phyloP scores from a whole-genome alignment of 2,113 vertebrate species.

The Colistium nudipinnis region DNA sequence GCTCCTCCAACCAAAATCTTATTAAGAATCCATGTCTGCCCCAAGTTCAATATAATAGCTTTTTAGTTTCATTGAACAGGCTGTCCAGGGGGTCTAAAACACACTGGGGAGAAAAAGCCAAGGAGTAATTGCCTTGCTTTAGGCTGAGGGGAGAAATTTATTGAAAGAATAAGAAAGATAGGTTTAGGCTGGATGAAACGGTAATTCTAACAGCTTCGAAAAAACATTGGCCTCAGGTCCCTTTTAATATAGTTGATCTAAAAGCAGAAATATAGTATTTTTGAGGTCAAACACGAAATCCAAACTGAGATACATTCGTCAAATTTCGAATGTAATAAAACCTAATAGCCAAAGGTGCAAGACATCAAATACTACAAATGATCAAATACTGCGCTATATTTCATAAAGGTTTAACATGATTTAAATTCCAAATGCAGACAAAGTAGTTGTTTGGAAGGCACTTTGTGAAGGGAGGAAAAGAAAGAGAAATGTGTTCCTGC shows the following conservation, averaged over 20 bases:
- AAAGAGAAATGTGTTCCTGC: constrained; percentile 50
- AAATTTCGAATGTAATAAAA: no score
- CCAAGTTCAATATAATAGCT: constrained; percentile 44
- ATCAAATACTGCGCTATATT: constrained; percentile 17
- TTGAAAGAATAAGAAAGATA: constrained; percentile 17
- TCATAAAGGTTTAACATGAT: constrained; percentile 12
- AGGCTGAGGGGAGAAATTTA: constrained; percentile 14
- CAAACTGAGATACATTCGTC: constrained; percentile 19
- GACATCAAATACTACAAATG: constrained; percentile 7
- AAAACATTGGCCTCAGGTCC: background rate
- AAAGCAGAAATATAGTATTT: background rate
- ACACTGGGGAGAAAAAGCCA: constrained; percentile 41
- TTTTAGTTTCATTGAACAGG: constrained; percentile 55
- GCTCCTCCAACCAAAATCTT: constrained; percentile 23
- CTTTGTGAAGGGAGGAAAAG: constrained; percentile 3
- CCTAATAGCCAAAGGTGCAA: constrained; percentile 7
- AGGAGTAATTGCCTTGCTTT: constrained; percentile 40
- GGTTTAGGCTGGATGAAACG: constrained; percentile 8
- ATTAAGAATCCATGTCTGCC: constrained; percentile 43
- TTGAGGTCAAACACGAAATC: background rate
- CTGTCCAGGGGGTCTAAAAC: constrained; percentile 35
- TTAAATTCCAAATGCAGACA: constrained; percentile 14
- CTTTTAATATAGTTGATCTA: constrained; percentile 4
- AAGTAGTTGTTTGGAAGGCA: constrained; percentile 14
- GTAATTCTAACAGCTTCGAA: constrained; percentile 9